Evolutionary conservation across 2,888 invertebrate species (phyloP), one percentile per base, ranked within the genome.

Genomic region (Coleophora flavipennella): DNA sequence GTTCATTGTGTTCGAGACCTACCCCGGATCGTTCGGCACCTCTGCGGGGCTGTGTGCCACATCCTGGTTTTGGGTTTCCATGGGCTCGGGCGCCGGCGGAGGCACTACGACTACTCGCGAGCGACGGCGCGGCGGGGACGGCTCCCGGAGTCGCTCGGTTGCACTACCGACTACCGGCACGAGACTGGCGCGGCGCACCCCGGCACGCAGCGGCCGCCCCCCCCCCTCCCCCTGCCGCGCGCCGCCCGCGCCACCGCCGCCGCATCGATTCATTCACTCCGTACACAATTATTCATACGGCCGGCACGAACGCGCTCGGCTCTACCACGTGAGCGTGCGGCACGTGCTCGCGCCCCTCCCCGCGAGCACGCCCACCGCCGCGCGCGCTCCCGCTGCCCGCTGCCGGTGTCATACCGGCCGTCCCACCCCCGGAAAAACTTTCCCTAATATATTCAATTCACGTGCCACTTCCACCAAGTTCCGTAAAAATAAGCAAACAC

Each of bases 1-100:
- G 43, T 45, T 47, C 14, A 45, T 41, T 20, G 38, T 55, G 39
- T 38, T 42, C 44, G 41, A 45, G 45, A 84, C 87, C 76, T 91
- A 95, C 95, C 95, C 95, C 80, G 95, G 95, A 86, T 95, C 96
- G 88, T 96, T 96, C 84, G 95, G 93, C 85, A 94, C 94, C 88
- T 95, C 95, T 53, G 94, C 92, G 70, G 94, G 92, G 74, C 93
- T 92, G 74, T 91, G 90, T 74, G 91, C 91, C 80, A 90, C 89
- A 76, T 93, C 93, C 86, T 93, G 93, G 70, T 78, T 90, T 75
- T 91, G 92, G 79, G 90, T 86, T 86, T 92, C 92, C 92, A 92
- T 92, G 74, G 74, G 68, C 67, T 70, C 62, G 57, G 69, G 66
- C 68, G 74, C 75, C 76, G 59, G 68, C 62, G 66, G 64, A 57